Conservation (phyloP, 1,140 invertebrate species). For the Cecropterus lyciades region DNA sequence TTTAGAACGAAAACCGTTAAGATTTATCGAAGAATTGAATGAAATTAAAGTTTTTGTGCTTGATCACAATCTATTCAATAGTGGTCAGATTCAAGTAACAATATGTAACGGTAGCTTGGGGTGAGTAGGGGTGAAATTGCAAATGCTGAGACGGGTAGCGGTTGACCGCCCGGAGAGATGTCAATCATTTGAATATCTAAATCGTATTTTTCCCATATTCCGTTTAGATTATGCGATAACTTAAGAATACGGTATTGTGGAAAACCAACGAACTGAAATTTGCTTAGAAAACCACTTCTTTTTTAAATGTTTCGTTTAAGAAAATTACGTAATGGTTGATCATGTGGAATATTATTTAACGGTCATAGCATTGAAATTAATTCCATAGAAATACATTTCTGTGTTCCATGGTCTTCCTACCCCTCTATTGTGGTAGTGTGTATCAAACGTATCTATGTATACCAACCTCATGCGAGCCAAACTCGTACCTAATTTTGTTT, state of each 20-base stretch:
- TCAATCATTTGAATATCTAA: slow-evolving; percentile 82
- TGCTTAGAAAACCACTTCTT: slow-evolving; percentile 55
- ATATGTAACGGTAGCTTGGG: slow-evolving; percentile 56
- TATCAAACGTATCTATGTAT: too few species aligned
- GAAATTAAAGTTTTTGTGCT: slow-evolving; percentile 58
- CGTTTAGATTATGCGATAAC: slow-evolving; percentile 74
- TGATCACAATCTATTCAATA: slow-evolving; percentile 69
- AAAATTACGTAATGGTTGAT: slow-evolving; percentile 55
- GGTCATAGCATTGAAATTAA: slow-evolving; percentile 52
- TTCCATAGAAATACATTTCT: slow-evolving; percentile 17
- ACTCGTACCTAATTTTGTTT: too few species aligned
- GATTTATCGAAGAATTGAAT: slow-evolving; percentile 39
- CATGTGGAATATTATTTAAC: slow-evolving; percentile 69
- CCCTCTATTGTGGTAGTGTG: too few species aligned
- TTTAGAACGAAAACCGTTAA: slow-evolving; percentile 41
- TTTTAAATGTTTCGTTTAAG: slow-evolving; percentile 52
- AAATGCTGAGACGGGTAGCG: slow-evolving; percentile 47
- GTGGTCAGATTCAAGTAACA: slow-evolving; percentile 70
- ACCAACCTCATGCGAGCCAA: too few species aligned
- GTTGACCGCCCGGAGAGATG: slow-evolving; percentile 79
- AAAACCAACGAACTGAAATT: slow-evolving; percentile 68
- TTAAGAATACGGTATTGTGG: slow-evolving; percentile 52
- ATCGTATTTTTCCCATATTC: slow-evolving; percentile 69
- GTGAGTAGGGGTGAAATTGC: slow-evolving; percentile 57
- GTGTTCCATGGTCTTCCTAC: too few species aligned